Evolutionary conservation across 2,113 vertebrate genomes (phyloP).

Genomic region (Monopterus albus): DNA sequence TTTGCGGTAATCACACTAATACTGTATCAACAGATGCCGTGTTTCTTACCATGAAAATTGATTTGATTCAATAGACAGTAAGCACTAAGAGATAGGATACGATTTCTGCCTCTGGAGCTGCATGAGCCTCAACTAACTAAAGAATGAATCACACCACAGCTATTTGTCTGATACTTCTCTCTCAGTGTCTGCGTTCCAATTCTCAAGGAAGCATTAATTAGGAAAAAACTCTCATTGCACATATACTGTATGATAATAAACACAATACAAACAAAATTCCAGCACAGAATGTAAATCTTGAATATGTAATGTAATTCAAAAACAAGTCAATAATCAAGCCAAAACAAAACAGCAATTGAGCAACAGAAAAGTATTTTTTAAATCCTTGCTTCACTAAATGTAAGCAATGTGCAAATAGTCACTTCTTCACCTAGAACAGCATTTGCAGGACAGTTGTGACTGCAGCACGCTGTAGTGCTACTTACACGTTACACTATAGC

Average conservation of each 20-base stretch:
- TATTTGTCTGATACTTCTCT: not conserved
- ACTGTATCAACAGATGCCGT: not conserved
- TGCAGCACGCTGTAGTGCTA: not conserved
- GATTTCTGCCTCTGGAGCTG: not conserved
- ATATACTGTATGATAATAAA: not conserved
- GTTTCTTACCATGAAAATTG: not conserved
- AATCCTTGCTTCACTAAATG: conserved; percentile 6
- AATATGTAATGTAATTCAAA: not conserved
- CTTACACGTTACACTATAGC: not conserved
- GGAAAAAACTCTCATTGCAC: not conserved
- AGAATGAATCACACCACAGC: not conserved
- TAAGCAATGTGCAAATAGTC: not conserved
- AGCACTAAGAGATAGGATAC: not conserved
- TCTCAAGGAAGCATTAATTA: not conserved
- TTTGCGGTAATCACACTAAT: not conserved
- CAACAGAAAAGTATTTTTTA: not conserved
- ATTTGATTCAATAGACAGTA: not conserved
- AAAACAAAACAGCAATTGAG: not conserved
- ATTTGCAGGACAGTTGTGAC: not conserved
- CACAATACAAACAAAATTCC: not conserved
- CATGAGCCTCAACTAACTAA: not conserved
- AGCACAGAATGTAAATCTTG: not conserved
- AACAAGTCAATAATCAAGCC: not conserved
- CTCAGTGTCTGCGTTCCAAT: not conserved
- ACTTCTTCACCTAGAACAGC: not conserved